Conservation (phyloP, 1,140 invertebrate species). For the Andrena cerasifolii region DNA sequence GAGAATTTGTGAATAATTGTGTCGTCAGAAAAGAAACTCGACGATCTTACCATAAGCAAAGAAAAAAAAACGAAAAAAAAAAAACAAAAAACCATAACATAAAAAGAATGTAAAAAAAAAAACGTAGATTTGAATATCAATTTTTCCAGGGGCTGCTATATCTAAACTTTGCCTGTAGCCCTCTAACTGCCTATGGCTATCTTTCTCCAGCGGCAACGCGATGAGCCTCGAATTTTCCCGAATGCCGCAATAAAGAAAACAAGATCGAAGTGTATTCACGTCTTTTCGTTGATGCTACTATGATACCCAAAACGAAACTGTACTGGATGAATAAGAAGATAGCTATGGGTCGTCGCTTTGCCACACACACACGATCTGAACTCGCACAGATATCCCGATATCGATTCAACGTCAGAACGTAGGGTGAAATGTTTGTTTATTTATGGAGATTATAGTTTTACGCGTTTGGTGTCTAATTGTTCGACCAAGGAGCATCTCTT, state of each 20-base stretch:
- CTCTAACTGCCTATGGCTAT: slow-evolving; percentile 69
- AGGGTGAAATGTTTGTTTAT: slow-evolving; percentile 27
- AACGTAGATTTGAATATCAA: slow-evolving; percentile 65
- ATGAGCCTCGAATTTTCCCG: slow-evolving; percentile 58
- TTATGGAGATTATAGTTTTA: slow-evolving; percentile 8
- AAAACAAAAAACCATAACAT: slow-evolving; percentile 10
- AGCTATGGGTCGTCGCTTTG: slow-evolving; percentile 68
- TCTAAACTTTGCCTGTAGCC: slow-evolving; percentile 71
- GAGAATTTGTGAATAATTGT: slow-evolving; percentile 25
- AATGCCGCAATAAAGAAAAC: slow-evolving; percentile 54
- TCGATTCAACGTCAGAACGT: slow-evolving; percentile 16
- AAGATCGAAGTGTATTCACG: slow-evolving; percentile 50
- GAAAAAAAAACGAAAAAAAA: not conserved
- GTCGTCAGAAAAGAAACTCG: slow-evolving; percentile 14
- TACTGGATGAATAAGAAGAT: slow-evolving; percentile 64
- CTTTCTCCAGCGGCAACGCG: slow-evolving; percentile 61
- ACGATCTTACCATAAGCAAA: slow-evolving; percentile 16
- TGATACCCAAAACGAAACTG: slow-evolving; percentile 47
- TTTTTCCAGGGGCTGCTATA: slow-evolving; percentile 68
- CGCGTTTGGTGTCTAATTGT: slow-evolving; percentile 28
- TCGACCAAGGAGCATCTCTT: slow-evolving; percentile 8
- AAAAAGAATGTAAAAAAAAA: slow-evolving; percentile 38
- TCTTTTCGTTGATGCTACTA: slow-evolving; percentile 37
- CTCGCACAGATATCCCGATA: slow-evolving; percentile 43
- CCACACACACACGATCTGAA: slow-evolving; percentile 46